Conservation (phyloP, 2,797 vertebrate genomes). For the Pteropus rufus region DNA sequence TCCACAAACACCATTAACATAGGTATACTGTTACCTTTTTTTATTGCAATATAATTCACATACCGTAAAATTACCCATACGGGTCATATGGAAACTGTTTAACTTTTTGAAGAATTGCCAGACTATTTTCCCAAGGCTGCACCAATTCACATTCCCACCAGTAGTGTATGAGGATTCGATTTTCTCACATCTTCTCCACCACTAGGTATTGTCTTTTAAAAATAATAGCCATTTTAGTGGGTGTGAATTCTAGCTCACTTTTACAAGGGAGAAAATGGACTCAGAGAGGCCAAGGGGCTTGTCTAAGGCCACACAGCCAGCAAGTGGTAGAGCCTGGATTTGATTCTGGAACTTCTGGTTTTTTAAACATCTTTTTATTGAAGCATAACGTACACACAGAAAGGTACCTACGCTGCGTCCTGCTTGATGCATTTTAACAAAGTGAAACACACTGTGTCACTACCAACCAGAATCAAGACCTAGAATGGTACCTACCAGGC, state of each 20-base stretch:
- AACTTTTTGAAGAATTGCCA: not conserved
- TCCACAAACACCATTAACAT: not conserved
- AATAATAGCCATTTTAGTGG: not conserved
- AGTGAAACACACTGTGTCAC: not conserved
- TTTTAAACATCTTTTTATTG: not conserved
- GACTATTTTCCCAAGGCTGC: not conserved
- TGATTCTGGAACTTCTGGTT: not conserved
- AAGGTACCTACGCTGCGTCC: accelerated
- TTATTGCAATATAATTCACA: not conserved
- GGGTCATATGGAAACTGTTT: not conserved
- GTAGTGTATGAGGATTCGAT: not conserved
- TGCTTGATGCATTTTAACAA: no score
- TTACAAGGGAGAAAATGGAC: not conserved
- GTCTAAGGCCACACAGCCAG: not conserved
- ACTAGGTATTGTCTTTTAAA: not conserved
- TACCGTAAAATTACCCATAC: not conserved
- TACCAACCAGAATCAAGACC: not conserved
- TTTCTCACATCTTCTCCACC: not conserved
- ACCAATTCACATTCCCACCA: not conserved
- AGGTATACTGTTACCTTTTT: not conserved
- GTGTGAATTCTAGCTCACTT: not conserved
- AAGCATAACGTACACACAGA: not conserved
- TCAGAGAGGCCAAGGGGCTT: not conserved
- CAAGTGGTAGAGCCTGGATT: not conserved
- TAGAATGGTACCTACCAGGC: not conserved